Percentiles rank a stretch among this genome's conserved stretches.
Evolutionary conservation across 1,140 invertebrate species (phyloP).

Genomic region (Saccostrea glomerata): DNA sequence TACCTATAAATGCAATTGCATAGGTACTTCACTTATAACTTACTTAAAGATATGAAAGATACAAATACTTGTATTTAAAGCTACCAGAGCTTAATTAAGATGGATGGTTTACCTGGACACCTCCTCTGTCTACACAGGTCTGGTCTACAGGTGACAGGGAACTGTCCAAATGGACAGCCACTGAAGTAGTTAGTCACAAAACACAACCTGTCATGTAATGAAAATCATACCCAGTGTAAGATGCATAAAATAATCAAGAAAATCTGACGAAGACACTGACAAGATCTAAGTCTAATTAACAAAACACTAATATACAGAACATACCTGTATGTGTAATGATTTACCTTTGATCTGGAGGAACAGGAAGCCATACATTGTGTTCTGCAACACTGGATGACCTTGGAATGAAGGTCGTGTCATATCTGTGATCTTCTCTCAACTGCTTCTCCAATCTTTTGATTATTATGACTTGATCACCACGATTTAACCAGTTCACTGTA

Average conservation of each 20-base stretch:
- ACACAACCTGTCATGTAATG: background rate
- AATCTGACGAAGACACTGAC: too few relatives aligned
- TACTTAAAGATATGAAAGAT: too few relatives aligned
- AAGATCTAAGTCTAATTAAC: too few relatives aligned
- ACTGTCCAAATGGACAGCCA: constrained; percentile 68
- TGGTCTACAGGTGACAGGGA: constrained; percentile 65
- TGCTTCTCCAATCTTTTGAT: constrained; percentile 63
- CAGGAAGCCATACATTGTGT: constrained; percentile 69
- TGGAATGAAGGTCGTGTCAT: constrained; percentile 50
- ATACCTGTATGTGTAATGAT: too few relatives aligned
- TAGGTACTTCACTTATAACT: background rate
- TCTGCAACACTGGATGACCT: constrained; percentile 63
- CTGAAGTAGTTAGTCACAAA: constrained; percentile 63
- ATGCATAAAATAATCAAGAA: too few relatives aligned
- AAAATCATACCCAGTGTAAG: background rate
- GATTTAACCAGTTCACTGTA: constrained; percentile 68
- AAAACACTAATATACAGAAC: too few relatives aligned
- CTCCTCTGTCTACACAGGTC: constrained; percentile 65
- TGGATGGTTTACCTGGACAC: constrained; percentile 69
- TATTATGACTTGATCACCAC: constrained; percentile 63
- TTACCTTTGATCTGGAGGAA: constrained; percentile 72
- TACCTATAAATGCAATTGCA: constrained; percentile 57
- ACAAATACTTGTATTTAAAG: too few relatives aligned
- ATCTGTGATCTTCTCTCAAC: constrained; percentile 49
- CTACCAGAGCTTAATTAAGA: background rate